A percentile compares a stretch with the other conserved stretches of the same genome.
Conservation (phyloP, 2,888 invertebrate genomes). For the Caenorhabditis auriculariae region DNA sequence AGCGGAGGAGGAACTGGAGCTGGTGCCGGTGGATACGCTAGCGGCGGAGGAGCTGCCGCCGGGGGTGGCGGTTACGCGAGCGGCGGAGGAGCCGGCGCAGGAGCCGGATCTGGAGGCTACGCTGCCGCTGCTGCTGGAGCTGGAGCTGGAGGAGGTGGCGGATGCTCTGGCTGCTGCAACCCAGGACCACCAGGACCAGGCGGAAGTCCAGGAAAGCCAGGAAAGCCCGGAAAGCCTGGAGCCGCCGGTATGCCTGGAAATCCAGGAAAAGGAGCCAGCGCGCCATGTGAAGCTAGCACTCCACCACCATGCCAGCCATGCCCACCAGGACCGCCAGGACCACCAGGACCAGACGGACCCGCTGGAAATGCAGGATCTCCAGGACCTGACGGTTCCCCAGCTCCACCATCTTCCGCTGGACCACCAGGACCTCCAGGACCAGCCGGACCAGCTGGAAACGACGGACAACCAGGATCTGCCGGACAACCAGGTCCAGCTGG, state of each 20-base stretch:
- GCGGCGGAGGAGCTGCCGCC: conserved; percentile 15
- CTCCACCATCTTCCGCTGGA: conserved; percentile 33
- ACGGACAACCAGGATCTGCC: conserved; percentile 17
- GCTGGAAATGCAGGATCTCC: conserved; percentile 17
- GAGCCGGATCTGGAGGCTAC: conserved; percentile 2
- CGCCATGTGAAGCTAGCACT: conserved; percentile 10
- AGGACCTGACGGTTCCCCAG: conserved; percentile 23
- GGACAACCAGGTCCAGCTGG: conserved; percentile 26
- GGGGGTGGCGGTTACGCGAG: no score
- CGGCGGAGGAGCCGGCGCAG: background rate
- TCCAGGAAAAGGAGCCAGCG: conserved; percentile 2
- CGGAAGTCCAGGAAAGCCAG: conserved; percentile 11
- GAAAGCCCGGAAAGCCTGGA: conserved; percentile 23
- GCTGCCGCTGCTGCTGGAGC: conserved; percentile 9
- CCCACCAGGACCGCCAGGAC: conserved; percentile 45
- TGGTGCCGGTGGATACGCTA: conserved; percentile 24
- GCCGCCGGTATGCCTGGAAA: conserved; percentile 11
- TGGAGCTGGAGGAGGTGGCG: conserved; percentile 5
- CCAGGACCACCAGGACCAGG: conserved; percentile 27
- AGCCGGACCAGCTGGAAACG: conserved; percentile 12
- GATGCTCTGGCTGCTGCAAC: conserved; percentile 32
- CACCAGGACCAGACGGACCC: conserved; percentile 39
- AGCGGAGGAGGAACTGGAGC: conserved; percentile 10
- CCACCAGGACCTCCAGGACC: conserved; percentile 48
- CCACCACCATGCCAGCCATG: conserved; percentile 20